These are phyloP conservation scores for Mythimna albipuncta DNA, from an alignment of 2,888 invertebrate species.

Conservation along the genomic window DNA sequence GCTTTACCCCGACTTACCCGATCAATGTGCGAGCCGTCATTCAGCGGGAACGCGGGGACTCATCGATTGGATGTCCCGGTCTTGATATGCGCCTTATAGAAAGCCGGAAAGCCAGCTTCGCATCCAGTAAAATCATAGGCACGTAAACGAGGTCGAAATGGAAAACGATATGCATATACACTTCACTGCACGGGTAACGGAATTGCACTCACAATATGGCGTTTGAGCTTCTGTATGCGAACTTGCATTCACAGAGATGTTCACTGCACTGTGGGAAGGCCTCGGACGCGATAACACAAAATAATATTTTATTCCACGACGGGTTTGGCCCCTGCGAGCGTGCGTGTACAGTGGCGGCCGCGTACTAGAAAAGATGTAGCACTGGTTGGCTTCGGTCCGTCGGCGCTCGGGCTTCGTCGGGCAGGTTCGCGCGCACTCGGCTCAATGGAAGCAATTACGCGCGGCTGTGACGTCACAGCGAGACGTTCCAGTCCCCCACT, in stretches of 20 bases:
- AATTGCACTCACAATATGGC: conserved; percentile 56
- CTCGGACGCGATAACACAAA: conserved; percentile 66
- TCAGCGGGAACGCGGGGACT: conserved; percentile 76
- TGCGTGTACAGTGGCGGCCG: conserved; percentile 80
- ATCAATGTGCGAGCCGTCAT: conserved; percentile 86
- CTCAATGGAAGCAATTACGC: conserved; percentile 81
- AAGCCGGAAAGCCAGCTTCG: conserved; percentile 76
- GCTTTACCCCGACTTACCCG: conserved; percentile 79
- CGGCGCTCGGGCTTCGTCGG: conserved; percentile 78
- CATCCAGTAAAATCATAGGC: conserved; percentile 76
- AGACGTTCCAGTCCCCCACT: conserved; percentile 64
- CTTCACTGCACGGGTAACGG: conserved; percentile 74
- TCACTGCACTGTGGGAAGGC: conserved; percentile 63
- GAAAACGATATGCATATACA: conserved; percentile 75
- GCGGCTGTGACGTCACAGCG: conserved; percentile 83
- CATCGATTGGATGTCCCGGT: conserved; percentile 80
- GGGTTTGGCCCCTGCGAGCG: conserved; percentile 72
- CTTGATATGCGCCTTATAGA: conserved; percentile 75
- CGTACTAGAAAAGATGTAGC: conserved; percentile 86
- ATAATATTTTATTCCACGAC: conserved; percentile 66
- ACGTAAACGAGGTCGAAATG: conserved; percentile 84
- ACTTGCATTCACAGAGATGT: conserved; percentile 53
- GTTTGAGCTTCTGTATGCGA: conserved; percentile 44
- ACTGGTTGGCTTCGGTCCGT: conserved; percentile 85
- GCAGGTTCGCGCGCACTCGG: conserved; percentile 78